Evolutionary conservation across 2,888 invertebrate species (phyloP).

Genomic region (Idaea aversata): DNA sequence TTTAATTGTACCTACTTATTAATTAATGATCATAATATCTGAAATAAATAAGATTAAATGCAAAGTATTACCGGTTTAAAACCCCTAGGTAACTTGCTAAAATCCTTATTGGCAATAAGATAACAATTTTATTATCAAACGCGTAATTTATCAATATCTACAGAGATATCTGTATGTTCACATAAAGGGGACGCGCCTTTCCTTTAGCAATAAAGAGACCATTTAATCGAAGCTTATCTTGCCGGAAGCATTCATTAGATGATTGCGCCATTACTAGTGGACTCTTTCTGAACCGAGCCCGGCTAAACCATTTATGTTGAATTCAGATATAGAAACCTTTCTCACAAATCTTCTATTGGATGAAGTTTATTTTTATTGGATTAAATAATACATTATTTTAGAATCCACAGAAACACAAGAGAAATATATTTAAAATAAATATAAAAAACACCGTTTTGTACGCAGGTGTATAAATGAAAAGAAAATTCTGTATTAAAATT

Average conservation of each 20-base stretch:
- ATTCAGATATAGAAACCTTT: constrained; percentile 35
- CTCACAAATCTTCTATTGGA: not conserved
- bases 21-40: no score
- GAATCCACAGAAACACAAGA: constrained; percentile 12
- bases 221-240: constrained; percentile 80
- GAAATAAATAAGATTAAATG: no score
- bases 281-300: constrained; percentile 60
- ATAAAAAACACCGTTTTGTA: constrained; percentile 18
- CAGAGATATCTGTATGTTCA: constrained; percentile 70
- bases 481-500: no score
- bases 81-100: no score
- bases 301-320: constrained; percentile 42
- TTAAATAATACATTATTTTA: not conserved
- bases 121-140: not conserved
- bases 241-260: constrained; percentile 81
- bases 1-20: no score
- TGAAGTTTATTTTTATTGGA: constrained; percentile 7
- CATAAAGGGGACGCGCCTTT: constrained; percentile 76
- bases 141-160: not conserved
- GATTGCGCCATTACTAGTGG: constrained; percentile 77
- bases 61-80: no score
- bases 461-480: no score
- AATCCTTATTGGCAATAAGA: constrained; percentile 22
- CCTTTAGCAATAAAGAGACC: constrained; percentile 77
- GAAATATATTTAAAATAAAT: constrained; percentile 7